Percentiles rank a stretch among this genome's conserved stretches.
Conservation (phyloP, 2,113 vertebrate genomes). For the Lanius collurio region DNA sequence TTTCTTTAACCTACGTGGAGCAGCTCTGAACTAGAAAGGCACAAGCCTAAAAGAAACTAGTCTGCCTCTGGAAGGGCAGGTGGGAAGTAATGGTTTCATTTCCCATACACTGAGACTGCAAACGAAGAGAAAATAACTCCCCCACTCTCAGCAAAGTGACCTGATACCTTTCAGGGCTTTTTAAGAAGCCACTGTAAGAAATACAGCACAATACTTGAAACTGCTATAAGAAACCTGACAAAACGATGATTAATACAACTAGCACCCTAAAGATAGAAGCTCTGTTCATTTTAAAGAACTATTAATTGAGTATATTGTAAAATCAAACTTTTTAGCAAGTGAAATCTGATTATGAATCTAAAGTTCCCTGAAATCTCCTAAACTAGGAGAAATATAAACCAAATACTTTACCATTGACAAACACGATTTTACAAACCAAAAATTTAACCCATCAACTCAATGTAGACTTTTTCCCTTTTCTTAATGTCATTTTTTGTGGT, state of each 20-base stretch:
- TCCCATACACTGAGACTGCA: background rate
- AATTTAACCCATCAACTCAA: background rate
- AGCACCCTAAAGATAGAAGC: background rate
- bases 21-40: background rate
- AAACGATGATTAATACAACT: background rate
- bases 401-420: background rate
- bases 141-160: background rate
- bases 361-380: background rate
- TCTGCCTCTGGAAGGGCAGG: background rate
- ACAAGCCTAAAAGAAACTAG: background rate
- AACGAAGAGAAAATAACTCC: background rate
- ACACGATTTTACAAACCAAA: background rate
- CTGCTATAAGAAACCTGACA: background rate
- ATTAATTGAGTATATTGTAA: background rate
- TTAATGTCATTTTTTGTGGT: background rate
- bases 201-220: background rate
- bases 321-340: background rate
- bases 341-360: background rate
- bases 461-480: background rate
- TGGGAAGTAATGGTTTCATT: background rate
- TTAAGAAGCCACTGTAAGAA: background rate
- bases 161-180: background rate
- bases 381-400: background rate
- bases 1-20: background rate
- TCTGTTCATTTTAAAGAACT: background rate